Base-by-base conservation (phyloP, 2,113 vertebrate species). In the Prunella himalayana region DNA sequence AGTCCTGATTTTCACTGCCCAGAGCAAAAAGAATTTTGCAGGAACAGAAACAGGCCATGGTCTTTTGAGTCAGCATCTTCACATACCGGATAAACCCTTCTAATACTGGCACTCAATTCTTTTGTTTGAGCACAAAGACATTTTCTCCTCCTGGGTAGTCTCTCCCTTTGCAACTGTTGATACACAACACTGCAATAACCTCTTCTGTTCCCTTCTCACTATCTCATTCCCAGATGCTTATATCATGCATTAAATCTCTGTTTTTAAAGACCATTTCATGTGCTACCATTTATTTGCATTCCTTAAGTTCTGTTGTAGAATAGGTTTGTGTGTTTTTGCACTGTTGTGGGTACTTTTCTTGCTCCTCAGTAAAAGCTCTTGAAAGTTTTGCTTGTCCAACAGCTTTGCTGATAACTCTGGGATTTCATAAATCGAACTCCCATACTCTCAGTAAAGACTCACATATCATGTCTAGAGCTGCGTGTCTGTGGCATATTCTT, bases 391-490 rank as follows among this genome's bases (percentile, higher is more conserved):
- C 31, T 70, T 91, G 22, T 82, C 64, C 39, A 44, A n/a, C 19
- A 77, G 47, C 50, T 91, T 94, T 77, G 42, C 47, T 70, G 35
- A 63, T 73, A 88, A 65, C 24, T 73, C 70, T 15, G 27, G 24
- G 68, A 83, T 41, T 71, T 86, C 70, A 54, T 57, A 94, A 72
- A 47, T 53, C 0, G 12, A 63, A 37, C 54, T 92, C 37, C 31
- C 68, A 41, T 37, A 56, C 11, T 61, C 50, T 56, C n/a, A 64
- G 59, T 37, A 85, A 94, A 66, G 75, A 87, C 81, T 86, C 89
- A 72, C 82, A 90, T 78, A 86, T 73, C 82, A 95, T 80, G 50
- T 88, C 90, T 63, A 63, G 85, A 86, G 79, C 88, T 92, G 79
- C 2, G 0, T 47, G 64, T 81, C 94, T 94, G 39, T 90, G 76